Percentiles rank a stretch among this genome's conserved stretches.
phyloP scores from a whole-genome alignment of 2,888 invertebrate genomes.

The Rhagophthalmus giganteus region DNA sequence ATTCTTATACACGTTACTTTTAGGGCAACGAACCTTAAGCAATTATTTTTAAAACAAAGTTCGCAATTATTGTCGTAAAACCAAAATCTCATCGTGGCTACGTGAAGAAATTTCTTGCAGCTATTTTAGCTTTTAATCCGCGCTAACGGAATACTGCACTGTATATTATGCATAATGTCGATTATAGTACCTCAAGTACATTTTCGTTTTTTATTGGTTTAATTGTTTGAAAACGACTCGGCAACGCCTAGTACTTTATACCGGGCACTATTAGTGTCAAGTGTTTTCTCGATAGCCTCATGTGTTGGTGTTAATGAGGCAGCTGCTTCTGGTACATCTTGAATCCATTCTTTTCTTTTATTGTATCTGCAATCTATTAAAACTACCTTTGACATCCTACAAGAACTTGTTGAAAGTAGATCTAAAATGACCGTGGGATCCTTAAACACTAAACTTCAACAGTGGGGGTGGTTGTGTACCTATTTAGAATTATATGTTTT shows the following conservation, averaged over 20 bases:
- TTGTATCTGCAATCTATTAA: conserved; percentile 27
- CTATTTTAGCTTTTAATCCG: background rate
- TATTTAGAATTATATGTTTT: too few relatives aligned
- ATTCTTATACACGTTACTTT: too few relatives aligned
- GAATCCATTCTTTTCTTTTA: conserved; percentile 28
- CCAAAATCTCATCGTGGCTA: too few relatives aligned
- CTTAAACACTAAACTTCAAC: conserved; percentile 19
- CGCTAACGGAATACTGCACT: conserved; percentile 2
- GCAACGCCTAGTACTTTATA: conserved; percentile 27
- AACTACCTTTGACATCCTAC: conserved; percentile 24
- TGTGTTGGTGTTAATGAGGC: conserved; percentile 32
- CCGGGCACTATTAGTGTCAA: conserved; percentile 29
- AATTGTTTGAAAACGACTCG: conserved; percentile 28
- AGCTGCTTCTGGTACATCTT: conserved; percentile 30
- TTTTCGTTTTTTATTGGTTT: conserved; percentile 23
- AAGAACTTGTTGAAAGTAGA: conserved; percentile 26
- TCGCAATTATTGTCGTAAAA: too few relatives aligned
- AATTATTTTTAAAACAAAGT: too few relatives aligned
- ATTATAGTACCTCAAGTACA: conserved; percentile 17
- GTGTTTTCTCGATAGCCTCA: conserved; percentile 28
- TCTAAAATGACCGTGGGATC: conserved; percentile 24
- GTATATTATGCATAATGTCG: conserved; percentile 4
- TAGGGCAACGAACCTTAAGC: too few relatives aligned
- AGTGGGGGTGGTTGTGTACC: conserved; percentile 1
- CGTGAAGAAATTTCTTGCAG: background rate